Evolutionary conservation across 2,113 vertebrate species (phyloP).

Genomic region (Eptesicus fuscus): DNA sequence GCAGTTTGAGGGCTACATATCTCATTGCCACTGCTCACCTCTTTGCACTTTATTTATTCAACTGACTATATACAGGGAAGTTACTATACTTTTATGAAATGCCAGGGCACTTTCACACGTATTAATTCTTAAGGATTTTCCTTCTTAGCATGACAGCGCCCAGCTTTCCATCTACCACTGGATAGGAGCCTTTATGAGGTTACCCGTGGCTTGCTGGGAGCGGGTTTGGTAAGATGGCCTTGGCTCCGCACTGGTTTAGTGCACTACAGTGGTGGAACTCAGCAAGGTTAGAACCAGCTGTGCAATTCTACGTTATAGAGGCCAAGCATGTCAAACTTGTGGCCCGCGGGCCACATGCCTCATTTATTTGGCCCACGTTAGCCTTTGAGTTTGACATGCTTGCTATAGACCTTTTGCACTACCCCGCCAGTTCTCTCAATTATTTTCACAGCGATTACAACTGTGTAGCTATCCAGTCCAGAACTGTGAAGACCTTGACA

Average conservation of each 20-base stretch:
- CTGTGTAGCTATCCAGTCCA: not conserved
- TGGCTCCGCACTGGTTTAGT: not conserved
- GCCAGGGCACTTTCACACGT: not conserved
- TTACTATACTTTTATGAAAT: not conserved
- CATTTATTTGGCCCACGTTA: too few species aligned
- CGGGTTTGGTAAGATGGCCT: not conserved
- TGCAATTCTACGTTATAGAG: too few species aligned
- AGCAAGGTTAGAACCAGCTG: not conserved
- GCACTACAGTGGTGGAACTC: not conserved
- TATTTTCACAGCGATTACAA: not conserved
- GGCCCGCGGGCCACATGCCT: accelerated
- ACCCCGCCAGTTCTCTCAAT: not conserved
- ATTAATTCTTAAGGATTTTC: not conserved
- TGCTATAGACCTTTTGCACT: not conserved
- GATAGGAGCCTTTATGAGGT: not conserved
- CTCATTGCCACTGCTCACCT: not conserved
- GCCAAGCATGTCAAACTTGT: too few species aligned
- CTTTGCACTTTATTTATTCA: not conserved
- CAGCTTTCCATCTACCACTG: not conserved
- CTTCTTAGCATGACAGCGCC: not conserved
- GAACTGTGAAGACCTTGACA: not conserved
- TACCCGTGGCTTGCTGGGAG: not conserved
- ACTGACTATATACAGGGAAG: not conserved
- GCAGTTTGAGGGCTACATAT: not conserved
- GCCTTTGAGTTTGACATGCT: too few species aligned